Conservation (phyloP, 2,797 vertebrate species). For the Lepus townsendii region DNA sequence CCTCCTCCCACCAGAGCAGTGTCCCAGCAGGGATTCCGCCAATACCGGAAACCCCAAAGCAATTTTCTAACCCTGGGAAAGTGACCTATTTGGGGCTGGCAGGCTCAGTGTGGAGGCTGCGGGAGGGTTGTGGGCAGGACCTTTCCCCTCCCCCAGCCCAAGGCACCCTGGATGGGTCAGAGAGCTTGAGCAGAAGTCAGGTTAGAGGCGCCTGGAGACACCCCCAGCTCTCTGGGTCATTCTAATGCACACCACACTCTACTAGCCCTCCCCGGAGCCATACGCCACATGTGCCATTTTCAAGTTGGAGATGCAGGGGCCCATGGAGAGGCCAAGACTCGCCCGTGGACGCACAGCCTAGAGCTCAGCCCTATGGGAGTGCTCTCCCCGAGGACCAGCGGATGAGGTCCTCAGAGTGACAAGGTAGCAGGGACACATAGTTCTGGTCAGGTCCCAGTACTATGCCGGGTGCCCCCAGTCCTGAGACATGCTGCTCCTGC, state of each 20-base stretch:
- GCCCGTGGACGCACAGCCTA: not conserved
- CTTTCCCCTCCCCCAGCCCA: not conserved
- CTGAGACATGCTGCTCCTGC: not conserved
- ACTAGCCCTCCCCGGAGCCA: not conserved
- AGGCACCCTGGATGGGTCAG: not conserved
- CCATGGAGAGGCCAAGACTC: not conserved
- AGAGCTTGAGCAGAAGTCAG: not conserved
- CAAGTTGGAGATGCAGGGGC: conserved; percentile 31
- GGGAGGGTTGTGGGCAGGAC: not conserved
- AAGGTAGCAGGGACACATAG: not conserved
- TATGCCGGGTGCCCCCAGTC: not conserved
- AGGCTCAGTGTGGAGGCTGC: not conserved
- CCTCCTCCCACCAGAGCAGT: conserved; percentile 74
- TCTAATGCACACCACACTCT: not conserved
- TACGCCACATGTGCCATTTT: not conserved
- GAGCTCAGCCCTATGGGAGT: not conserved
- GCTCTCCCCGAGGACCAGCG: not conserved
- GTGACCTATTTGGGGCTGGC: conserved; percentile 61
- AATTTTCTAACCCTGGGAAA: conserved; percentile 74
- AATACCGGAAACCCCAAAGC: conserved; percentile 80
- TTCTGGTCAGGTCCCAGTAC: not conserved
- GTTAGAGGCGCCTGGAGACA: not conserved
- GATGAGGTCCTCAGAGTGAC: not conserved
- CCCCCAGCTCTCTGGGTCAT: not conserved
- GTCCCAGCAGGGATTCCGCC: conserved; percentile 82